phyloP scores from a whole-genome alignment of 2,797 vertebrate species.

The Takifugu rubripes region DNA sequence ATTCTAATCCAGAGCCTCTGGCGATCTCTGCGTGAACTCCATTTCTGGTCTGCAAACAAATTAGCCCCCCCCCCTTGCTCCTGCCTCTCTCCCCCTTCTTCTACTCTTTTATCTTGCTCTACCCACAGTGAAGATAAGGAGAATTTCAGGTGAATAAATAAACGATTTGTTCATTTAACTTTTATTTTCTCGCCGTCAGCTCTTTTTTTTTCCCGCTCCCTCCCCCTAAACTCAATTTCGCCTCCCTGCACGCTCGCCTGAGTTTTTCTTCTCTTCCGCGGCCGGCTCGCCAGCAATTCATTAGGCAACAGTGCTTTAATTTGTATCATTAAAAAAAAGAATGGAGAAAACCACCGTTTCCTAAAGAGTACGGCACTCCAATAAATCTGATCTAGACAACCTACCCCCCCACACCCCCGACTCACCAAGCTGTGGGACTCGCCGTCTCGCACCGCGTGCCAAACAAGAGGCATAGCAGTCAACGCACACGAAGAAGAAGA shows the following conservation, averaged over 20 bases:
- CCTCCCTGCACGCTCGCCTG: constrained; percentile 14
- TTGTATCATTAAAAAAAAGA: constrained; percentile 59
- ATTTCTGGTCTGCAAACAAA: constrained; percentile 70
- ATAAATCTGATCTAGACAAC: constrained; percentile 55
- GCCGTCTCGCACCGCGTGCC: constrained; percentile 16
- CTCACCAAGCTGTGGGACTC: constrained; percentile 47
- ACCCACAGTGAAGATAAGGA: constrained; percentile 49
- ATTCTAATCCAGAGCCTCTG: constrained; percentile 66
- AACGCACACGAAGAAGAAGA: constrained; percentile 14
- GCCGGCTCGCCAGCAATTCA: constrained; percentile 52
- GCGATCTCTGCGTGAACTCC: constrained; percentile 64
- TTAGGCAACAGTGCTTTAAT: constrained; percentile 59
- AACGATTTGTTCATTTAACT: constrained; percentile 62
- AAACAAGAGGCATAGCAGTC: no score
- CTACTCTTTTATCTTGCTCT: constrained; percentile 39
- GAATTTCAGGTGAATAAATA: constrained; percentile 63
- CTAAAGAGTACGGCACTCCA: constrained; percentile 33
- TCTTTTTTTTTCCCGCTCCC: constrained; percentile 24
- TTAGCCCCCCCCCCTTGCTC: constrained; percentile 34
- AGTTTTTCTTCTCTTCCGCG: constrained; percentile 42
- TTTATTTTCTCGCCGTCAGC: constrained; percentile 27
- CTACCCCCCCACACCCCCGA: constrained; percentile 13
- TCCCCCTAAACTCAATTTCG: constrained; percentile 55
- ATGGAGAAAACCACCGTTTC: constrained; percentile 30
- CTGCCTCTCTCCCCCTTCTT: neutral